A percentile compares a stretch with the other conserved stretches of the same genome.
These are phyloP conservation scores for Circaetus cinerascens DNA, from an alignment of 2,113 vertebrate species.

Conservation along the genomic window DNA sequence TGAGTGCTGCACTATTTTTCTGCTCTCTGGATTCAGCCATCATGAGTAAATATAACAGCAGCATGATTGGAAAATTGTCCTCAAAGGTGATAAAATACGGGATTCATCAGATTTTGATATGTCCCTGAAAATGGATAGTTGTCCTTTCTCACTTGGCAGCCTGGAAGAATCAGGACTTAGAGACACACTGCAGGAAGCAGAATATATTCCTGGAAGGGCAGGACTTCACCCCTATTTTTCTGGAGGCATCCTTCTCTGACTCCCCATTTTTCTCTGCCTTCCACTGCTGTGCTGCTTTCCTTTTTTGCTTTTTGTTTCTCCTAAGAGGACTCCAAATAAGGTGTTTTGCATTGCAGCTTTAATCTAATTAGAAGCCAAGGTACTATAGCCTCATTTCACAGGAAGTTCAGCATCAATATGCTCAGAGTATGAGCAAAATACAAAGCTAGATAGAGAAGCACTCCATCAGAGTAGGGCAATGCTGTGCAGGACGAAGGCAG, in stretches of 20 bases:
- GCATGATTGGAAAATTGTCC: neutral
- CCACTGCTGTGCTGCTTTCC: neutral
- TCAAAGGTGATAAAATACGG: neutral
- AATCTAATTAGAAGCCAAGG: neutral
- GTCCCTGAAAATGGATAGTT: neutral
- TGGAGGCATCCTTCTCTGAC: neutral
- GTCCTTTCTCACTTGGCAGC: neutral
- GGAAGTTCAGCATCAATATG: neutral
- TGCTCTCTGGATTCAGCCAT: neutral
- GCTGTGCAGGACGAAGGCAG: neutral
- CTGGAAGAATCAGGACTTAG: neutral
- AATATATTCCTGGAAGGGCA: neutral
- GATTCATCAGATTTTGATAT: neutral
- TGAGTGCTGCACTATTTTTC: neutral
- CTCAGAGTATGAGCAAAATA: neutral
- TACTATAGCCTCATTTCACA: neutral
- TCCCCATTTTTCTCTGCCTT: neutral
- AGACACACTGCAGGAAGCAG: neutral
- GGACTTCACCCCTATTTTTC: neutral
- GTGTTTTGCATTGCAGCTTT: neutral
- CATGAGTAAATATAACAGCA: conserved; percentile 14
- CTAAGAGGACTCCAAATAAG: neutral
- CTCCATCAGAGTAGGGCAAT: neutral
- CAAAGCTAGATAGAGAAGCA: neutral
- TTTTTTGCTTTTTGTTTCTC: neutral